Base-by-base conservation (phyloP, 1,140 invertebrate species). In the Drosophila varians region DNA sequence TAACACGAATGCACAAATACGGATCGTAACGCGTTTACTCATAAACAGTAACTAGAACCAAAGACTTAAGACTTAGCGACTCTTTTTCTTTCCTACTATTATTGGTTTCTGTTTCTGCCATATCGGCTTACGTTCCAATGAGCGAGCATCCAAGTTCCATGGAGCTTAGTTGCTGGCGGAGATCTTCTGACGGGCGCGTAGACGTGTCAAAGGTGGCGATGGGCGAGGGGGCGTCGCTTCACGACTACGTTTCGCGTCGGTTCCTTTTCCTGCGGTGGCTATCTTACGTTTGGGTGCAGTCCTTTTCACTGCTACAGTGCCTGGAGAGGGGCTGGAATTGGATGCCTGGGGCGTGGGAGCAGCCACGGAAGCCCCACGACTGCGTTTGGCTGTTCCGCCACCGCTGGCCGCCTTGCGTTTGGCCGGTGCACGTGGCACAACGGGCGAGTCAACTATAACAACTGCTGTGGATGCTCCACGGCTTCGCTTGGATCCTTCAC, bases 191-290 rank as follows among this genome's bases (percentile, higher is more conserved):
- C 82, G 82, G 28, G 77, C 77, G 9, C 82, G 74, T 19, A 82
- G 82, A 12, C 82, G 82, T 19, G 82, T 87, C 82, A 87, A 87
- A 26, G 82, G 82, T 43, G 82, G 82, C 31, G 82, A 86, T 14
- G 48, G 52, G 36, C 58, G 82, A 31, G 57, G 51, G 26, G 76
- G 34, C 31, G 77, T 61, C 21, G 48, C 66, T 69, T 38, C 55
- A 23, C 49, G 51, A 38, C 46, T 34, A 14, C 69, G 43, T 23
- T 51, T 60, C 31, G 47, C 62, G 19, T 19, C 26, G 19, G 52
- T n/a, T 40, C 19, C 53, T 4, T 56, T 48, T 19, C 25, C 38
- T 3, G 16, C 55, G 28, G 31, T 31, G 42, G 38, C 69, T 51
- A 49, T 28, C 38, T 60, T 77, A 9, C 73, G 73, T 16, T 77